Base-by-base conservation (phyloP, 2,797 vertebrate genomes). In the Babyrousa celebensis region DNA sequence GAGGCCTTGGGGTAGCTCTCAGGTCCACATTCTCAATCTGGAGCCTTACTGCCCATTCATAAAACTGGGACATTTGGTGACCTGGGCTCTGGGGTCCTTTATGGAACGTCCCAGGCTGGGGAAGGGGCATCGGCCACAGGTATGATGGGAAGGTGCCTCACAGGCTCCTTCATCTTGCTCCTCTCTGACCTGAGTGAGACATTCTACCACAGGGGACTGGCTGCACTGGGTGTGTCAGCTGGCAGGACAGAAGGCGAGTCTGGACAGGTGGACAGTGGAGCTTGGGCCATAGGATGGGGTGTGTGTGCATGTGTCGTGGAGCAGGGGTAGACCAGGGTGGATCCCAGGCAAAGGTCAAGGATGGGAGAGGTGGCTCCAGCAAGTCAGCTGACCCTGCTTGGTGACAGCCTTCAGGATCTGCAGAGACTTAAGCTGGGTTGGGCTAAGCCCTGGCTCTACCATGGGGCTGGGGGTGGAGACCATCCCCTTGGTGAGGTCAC, bases 251-350 rank as follows among this genome's bases (percentile, higher is more conserved):
- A 72, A 91, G 36, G 77, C 96, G 18, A 96, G 97, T 94, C 85
- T 91, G 89, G 93, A 94, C 97, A 95, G 89, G 94, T 96, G 91
- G 91, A 96, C 29, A 43, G 52, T 48, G 60, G 93, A 82, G 52
- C 32, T 36, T 71, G 29, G 65, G 95, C 80, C 62, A 32, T 85
- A 68, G 91, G 62, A 63, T 63, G 74, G 89, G 68, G 91, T 95
- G 90, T 91, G 85, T 82, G n/a, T 92, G 56, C 40, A 21, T 58
- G 78, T 87, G 80, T 80, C 11, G 5, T 89, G 79, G 32, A 83
- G 79, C 86, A 4, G 3, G 23, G 25, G 23, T 63, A 72, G 89
- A 65, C 0, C 21, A 56, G 80, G 91, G 94, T 74, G 75, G 89
- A 25, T 91, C 85, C 90, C 16, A 84, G n/a, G 56, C 29, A 93